Evolutionary conservation across 2,113 vertebrate genomes (phyloP).

Genomic region (Notothenia coriiceps): DNA sequence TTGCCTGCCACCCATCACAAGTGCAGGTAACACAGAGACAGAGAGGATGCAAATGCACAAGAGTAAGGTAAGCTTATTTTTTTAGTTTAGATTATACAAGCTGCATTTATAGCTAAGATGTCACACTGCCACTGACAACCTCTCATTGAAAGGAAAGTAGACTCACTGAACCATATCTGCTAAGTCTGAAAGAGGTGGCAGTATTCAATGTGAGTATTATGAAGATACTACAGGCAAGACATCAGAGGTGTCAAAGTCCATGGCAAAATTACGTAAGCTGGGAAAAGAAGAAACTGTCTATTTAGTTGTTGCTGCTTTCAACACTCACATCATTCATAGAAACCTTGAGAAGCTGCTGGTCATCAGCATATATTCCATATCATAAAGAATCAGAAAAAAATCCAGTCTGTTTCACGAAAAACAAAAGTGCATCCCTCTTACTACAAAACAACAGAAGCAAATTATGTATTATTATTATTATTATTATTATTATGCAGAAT

Average conservation of each 20-base stretch:
- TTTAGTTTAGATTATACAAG: background rate
- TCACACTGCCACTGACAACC: slow-evolving; percentile 19
- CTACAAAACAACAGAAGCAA: too few species aligned
- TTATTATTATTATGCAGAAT: too few species aligned
- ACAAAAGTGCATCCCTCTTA: too few species aligned
- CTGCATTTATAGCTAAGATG: background rate
- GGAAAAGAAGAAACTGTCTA: background rate
- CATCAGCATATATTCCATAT: background rate
- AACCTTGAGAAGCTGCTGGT: slow-evolving; percentile 22
- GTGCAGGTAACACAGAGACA: background rate
- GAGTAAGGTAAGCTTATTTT: background rate
- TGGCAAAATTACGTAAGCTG: background rate
- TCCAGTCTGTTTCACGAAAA: too few species aligned
- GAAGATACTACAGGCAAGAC: background rate
- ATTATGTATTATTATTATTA: too few species aligned
- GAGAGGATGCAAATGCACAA: background rate
- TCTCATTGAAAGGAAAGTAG: background rate
- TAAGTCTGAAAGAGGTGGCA: slow-evolving; percentile 21
- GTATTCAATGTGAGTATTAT: background rate
- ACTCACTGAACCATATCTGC: slow-evolving; percentile 5
- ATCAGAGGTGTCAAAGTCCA: slow-evolving; percentile 1
- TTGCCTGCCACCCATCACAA: background rate
- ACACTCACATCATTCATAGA: background rate
- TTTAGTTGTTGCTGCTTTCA: background rate
- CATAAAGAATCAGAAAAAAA: too few species aligned